Base-by-base conservation (phyloP, 2,797 vertebrate genomes). In the Sorex maritimensis region DNA sequence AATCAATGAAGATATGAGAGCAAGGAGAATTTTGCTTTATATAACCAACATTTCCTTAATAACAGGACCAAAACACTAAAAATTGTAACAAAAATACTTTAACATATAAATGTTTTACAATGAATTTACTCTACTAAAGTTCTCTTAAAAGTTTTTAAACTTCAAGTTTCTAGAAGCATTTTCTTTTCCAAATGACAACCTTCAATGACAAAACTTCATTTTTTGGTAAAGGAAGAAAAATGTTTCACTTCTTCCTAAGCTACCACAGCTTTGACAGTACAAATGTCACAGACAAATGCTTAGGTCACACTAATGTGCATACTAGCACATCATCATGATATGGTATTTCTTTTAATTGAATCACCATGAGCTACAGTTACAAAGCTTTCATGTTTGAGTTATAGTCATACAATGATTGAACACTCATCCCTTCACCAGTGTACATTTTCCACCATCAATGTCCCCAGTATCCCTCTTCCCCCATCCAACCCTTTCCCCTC, bases 141-240 rank as follows among this genome's bases (percentile, higher is more conserved):
- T 58, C 73, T 52, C 65, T 85, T 84, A 19, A 94, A 71, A 52
- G 86, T n/a, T 46, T 5, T 73, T 75, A 67, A 28, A 84, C 55
- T 46, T 89, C 55, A 41, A 72, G 77, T 63, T 2, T 49, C 71
- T n/a, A 4, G 38, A 49, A 89, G 81, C 3, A 41, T 14, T 23
- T 93, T 67, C 85, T 21, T 11, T 58, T 73, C 41, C 19, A n/a
- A 78, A 88, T 34, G 5, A 75, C 12, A 68, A 46, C 2, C 65
- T 74, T 19, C 38, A 24, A 28, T 52, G 7, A 6, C 12, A 58
- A 4, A 21, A 46, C 44, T 38, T 69, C 9, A 26, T 26, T 15
- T 17, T 2, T n/a, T 12, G 5, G 9, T 34, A 38, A 75, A 67
- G 44, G 24, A 34, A 78, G 4, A 86, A 26, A 4, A 26, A 3